Percentiles rank a stretch among this genome's conserved stretches.
Evolutionary conservation across 2,888 invertebrate species (phyloP).

Genomic region (Drosophila paramelanica): DNA sequence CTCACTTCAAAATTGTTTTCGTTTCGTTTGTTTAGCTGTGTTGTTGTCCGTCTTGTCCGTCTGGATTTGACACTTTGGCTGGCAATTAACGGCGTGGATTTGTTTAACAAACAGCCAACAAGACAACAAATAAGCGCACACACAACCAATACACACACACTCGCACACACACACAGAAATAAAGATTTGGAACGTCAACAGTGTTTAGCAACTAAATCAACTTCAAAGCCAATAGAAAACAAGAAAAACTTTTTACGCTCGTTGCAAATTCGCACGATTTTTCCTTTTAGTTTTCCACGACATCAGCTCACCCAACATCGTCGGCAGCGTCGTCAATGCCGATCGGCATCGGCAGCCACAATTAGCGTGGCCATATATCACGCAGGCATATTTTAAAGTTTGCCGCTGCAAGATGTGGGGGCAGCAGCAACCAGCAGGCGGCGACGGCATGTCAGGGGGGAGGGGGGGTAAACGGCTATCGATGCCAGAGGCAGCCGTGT

Average conservation of each 20-base stretch:
- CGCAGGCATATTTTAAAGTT: constrained; percentile 51
- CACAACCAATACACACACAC: constrained; percentile 44
- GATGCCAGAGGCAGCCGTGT: constrained; percentile 54
- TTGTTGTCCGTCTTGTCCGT: constrained; percentile 14
- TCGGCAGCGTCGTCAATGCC: not conserved
- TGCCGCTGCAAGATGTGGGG: constrained; percentile 20
- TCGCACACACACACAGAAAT: constrained; percentile 11
- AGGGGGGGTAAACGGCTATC: constrained; percentile 19
- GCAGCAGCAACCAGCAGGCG: constrained; percentile 29
- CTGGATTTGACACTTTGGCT: constrained; percentile 62
- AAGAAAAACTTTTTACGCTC: constrained; percentile 69
- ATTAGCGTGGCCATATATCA: constrained; percentile 69
- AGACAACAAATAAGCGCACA: constrained; percentile 56
- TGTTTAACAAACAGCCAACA: constrained; percentile 76
- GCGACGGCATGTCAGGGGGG: constrained; percentile 24
- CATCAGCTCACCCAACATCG: not conserved
- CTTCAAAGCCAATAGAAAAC: constrained; percentile 50
- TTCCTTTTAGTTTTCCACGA: constrained; percentile 39
- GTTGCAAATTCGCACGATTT: constrained; percentile 70
- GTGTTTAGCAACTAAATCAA: constrained; percentile 70
- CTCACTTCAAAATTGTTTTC: constrained; percentile 2
- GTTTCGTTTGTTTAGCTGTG: constrained; percentile 1
- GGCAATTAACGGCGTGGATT: constrained; percentile 75
- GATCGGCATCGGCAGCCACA: constrained; percentile 51
- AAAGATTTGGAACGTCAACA: constrained; percentile 48